These are phyloP conservation scores for Polypterus senegalus DNA, from an alignment of 2,113 vertebrate genomes.

Conservation along the genomic window DNA sequence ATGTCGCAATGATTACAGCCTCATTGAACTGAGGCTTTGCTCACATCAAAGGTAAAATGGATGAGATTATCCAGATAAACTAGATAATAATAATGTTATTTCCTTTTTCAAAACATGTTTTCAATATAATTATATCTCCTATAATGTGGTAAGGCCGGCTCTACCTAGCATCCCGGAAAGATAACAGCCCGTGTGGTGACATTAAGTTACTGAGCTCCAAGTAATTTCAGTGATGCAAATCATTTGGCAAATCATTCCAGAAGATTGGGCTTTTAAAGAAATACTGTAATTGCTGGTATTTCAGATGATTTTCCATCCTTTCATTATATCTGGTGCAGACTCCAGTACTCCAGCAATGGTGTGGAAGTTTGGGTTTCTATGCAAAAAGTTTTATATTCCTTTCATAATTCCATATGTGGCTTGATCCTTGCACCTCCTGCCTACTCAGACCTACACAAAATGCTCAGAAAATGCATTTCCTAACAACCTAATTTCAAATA, in stretches of 20 bases:
- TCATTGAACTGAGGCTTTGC: conserved; percentile 20
- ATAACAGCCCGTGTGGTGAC: conserved; percentile 19
- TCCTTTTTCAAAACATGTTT: conserved; percentile 32
- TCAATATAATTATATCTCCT: conserved; percentile 29
- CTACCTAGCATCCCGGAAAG: conserved; percentile 24
- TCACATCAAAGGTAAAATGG: conserved; percentile 34
- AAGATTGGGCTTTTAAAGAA: not conserved
- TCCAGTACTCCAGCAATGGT: too few relatives aligned
- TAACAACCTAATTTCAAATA: too few relatives aligned
- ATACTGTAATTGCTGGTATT: not conserved
- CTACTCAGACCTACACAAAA: too few relatives aligned
- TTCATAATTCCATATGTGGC: too few relatives aligned
- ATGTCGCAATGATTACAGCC: conserved; percentile 28
- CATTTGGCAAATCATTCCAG: not conserved
- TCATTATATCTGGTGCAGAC: too few relatives aligned
- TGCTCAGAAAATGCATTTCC: too few relatives aligned
- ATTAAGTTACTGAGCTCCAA: not conserved
- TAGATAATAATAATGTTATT: conserved; percentile 33
- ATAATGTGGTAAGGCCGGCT: conserved; percentile 23
- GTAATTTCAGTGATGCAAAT: not conserved
- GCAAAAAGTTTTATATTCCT: too few relatives aligned
- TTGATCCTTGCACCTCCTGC: too few relatives aligned
- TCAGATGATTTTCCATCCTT: not conserved
- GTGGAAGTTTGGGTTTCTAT: too few relatives aligned
- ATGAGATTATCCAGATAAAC: conserved; percentile 28